Percentiles rank a stretch among this genome's conserved stretches.
Conservation (phyloP, 2,888 invertebrate genomes). For the Phaonia tiefii region DNA sequence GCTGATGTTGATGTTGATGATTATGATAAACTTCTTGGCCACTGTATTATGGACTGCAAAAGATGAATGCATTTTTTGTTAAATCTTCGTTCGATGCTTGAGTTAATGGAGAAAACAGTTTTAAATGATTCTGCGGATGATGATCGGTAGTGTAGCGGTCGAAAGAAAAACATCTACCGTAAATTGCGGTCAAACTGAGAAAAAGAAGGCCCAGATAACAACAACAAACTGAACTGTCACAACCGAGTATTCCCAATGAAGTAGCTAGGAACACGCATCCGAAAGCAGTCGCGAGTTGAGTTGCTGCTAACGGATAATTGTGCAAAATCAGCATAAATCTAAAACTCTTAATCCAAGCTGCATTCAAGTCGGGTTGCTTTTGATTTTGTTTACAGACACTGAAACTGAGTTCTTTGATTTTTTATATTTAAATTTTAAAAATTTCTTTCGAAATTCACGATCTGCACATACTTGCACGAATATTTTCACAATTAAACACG, state of each 20-base stretch:
- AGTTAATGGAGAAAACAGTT: slow-evolving; percentile 60
- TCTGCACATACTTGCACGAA: too few relatives aligned
- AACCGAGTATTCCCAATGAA: background rate
- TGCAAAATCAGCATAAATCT: background rate
- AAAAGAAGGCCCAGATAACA: slow-evolving; percentile 2
- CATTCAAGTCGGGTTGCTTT: too few relatives aligned
- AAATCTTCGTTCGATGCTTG: background rate
- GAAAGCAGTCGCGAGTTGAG: background rate
- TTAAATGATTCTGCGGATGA: slow-evolving; percentile 40
- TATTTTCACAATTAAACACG: too few relatives aligned
- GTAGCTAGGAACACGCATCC: background rate
- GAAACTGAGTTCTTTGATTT: too few relatives aligned
- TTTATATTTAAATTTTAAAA: too few relatives aligned
- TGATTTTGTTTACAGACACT: too few relatives aligned
- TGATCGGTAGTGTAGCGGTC: slow-evolving; percentile 23
- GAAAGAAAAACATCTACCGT: slow-evolving; percentile 45
- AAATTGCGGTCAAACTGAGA: slow-evolving; percentile 62
- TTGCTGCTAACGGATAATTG: background rate
- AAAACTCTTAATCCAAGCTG: background rate
- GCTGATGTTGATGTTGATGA: background rate
- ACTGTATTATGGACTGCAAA: slow-evolving; percentile 24
- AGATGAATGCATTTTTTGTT: slow-evolving; percentile 49
- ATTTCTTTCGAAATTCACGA: too few relatives aligned
- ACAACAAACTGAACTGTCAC: background rate
- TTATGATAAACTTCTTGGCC: slow-evolving; percentile 25